Base-by-base conservation (phyloP, 2,797 vertebrate genomes). In the Erethizon dorsatum region DNA sequence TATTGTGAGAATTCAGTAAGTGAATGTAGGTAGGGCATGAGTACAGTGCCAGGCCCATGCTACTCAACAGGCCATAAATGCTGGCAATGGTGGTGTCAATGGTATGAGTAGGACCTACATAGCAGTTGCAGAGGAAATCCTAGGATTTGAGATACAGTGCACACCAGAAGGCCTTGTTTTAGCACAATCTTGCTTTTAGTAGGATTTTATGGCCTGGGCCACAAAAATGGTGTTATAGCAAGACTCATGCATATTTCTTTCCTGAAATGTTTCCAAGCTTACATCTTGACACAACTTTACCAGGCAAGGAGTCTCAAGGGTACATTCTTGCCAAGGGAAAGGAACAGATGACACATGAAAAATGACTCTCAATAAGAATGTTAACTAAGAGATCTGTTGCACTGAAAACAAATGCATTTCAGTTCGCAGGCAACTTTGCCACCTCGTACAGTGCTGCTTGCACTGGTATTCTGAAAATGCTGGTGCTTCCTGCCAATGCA, bases 191-290 rank as follows among this genome's bases (percentile, higher is more conserved):
- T 85, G 65, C 73, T 78, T 85, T 90, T 50, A 78, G 47, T 20
- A 73, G 67, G 54, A 90, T 82, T 79, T 96, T 92, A 80, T 59
- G 54, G 83, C 54, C 65, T 4, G 12, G 18, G 41, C 24, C 3
- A n/a, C 91, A 47, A 33, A 84, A 89, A 88, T n/a, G 31, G 26
- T 61, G 10, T 78, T 45, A 65, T 3, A 65, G 63, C 56, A 90
- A 94, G 91, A 83, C 56, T 73, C 41, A 31, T 83, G 69, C n/a
- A 33, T 59, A 90, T 28, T 88, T 88, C 78, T 95, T 54, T 79
- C 37, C 84, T 89, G 57, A 93, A 90, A 69, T n/a, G 67, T 57
- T 94, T 79, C 80, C 88, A 95, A 88, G 83, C 54, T 95, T 94
- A 54, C 33, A 78, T 63, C 50, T 17, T 63, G 75, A 93, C 45